Evolutionary conservation across 2,888 invertebrate species (phyloP), one percentile per base, ranked within the genome.

Genomic region (Dolichomitus sp.): DNA sequence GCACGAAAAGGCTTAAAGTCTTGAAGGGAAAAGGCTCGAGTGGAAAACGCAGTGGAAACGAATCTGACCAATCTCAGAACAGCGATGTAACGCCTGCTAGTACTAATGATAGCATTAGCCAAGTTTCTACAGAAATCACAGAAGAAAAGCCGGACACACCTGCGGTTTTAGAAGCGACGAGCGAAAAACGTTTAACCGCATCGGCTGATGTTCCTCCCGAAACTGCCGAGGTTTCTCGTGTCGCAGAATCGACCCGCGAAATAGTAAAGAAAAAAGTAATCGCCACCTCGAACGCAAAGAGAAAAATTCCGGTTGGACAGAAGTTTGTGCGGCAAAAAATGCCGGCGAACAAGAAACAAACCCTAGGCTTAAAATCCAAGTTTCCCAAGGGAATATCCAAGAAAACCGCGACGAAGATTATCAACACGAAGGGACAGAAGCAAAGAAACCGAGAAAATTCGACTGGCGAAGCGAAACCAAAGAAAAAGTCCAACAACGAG

Each of bases 401-500:
- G 48, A 80, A 83, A 59, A 33, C 52, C 0, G 75, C 61, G 30
- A 61, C 86, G 1, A 89, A 88, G 40, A 33, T 85, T 1, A 11
- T 45, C 0, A 73, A 9, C 17, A 37, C 50, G 19, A 68, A 84
- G 30, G 50, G 61, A 37, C 83, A 66, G 45, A 89, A 89, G 37
- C 84, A 84, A 33, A 65, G 79, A n/a, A 79, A 50, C 81, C 9
- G 76, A 79, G 87, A 89, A 1, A 57, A 75, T 12, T 48, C 79
- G 12, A 19, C 81, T 0, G 75, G 72, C 14, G 91, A 91, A 9
- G 27, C 80, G 12, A 92, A 89, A 78, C 90, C 90, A 23, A 89
- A 89, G 79, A 95, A 95, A 89, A 95, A 95, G 84, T 95, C 95
- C 86, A 93, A 95, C 77, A 95, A 96, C 23, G 98, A 98, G 94